Conservation (phyloP, 2,888 invertebrate genomes). For the Tenthredo mesomela region DNA sequence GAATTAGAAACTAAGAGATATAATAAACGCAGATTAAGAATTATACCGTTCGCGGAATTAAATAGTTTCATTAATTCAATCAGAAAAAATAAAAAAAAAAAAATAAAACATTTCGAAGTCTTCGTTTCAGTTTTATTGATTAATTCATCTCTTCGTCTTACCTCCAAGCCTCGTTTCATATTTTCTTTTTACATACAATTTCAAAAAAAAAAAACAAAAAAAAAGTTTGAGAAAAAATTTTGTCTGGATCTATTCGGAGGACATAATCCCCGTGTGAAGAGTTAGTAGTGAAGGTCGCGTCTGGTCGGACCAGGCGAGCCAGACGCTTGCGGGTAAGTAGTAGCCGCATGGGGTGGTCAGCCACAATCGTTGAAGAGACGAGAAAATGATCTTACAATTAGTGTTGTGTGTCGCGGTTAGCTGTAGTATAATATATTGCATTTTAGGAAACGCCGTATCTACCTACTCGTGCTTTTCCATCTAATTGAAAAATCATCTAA, state of each 20-base stretch:
- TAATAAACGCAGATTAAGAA: no score
- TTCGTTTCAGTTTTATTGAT: no score
- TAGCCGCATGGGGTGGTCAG: neutral
- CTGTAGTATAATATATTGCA: neutral
- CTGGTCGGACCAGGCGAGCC: neutral
- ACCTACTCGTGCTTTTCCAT: no score
- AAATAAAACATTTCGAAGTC: no score
- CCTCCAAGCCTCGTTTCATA: no score
- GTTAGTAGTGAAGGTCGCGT: neutral
- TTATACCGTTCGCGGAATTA: no score
- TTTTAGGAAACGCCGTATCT: no score
- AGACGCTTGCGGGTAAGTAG: conserved; percentile 2
- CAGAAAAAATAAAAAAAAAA: no score
- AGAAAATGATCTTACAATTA: neutral
- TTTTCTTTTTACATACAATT: neutral
- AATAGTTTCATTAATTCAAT: no score
- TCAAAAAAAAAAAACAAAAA: neutral
- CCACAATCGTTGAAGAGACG: neutral
- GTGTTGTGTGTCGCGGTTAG: neutral
- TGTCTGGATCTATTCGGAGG: neutral
- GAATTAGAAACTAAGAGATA: neutral
- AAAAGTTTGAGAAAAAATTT: neutral
- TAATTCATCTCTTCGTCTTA: no score
- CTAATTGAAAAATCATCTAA: no score
- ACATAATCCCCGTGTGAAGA: neutral